Evolutionary conservation across 2,113 vertebrate genomes (phyloP).

Genomic region (Nasalis larvatus): DNA sequence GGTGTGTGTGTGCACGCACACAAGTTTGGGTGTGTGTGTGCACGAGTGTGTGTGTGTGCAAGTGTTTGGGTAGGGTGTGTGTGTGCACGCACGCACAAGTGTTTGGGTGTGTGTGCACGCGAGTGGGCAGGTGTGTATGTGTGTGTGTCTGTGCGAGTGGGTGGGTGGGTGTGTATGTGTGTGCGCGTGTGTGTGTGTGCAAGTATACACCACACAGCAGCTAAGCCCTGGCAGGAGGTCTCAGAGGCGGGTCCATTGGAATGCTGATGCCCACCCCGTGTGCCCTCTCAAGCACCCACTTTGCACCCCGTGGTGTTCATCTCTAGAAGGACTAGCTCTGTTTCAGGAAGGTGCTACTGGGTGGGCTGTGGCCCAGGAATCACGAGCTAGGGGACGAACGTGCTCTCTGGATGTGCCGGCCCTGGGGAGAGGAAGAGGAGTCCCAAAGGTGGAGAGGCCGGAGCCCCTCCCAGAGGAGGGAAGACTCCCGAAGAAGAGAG

Average conservation of each 20-base stretch:
- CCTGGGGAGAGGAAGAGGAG: background rate
- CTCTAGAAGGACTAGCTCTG: background rate
- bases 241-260: fast-evolving
- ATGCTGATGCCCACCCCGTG: background rate
- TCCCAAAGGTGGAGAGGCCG: no score
- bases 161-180: background rate
- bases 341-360: fast-evolving
- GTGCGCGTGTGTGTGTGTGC: fast-evolving
- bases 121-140: no score
- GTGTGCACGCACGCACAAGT: background rate
- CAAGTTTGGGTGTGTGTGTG: no score
- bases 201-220: background rate
- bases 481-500: background rate
- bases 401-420: background rate
- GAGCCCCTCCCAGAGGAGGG: background rate
- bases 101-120: background rate
- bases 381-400: fast-evolving
- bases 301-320: no score
- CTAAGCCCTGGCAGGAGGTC: background rate
- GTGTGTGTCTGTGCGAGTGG: background rate
- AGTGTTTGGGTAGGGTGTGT: background rate
- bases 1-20: background rate
- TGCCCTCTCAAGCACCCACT: background rate
- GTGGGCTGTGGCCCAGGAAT: background rate
- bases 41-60: fast-evolving